Base-by-base conservation (phyloP, 2,797 vertebrate genomes). In the Acanthornis magna region DNA sequence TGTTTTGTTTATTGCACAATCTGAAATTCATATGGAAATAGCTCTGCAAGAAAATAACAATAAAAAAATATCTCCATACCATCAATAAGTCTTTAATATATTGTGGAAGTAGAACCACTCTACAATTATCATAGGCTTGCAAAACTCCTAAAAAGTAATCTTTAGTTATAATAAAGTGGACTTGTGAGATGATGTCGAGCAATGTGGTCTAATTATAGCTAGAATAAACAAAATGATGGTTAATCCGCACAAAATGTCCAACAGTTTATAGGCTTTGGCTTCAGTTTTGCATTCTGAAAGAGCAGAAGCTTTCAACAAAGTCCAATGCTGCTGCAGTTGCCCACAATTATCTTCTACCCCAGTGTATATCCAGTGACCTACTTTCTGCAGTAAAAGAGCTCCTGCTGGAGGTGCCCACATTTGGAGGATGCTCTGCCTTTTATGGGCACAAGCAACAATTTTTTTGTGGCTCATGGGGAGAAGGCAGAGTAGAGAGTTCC, bases 221-320 rank as follows among this genome's bases (percentile, higher is more conserved):
- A 75, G 6, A 30, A 76, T 94, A 92, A 96, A 95, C 85, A 88
- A 57, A 84, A 57, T 4, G 45, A 27, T 80, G 65, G 82, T 77
- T 94, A 92, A 86, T 89, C 73, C 0, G 42, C 51, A 83, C 88
- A 88, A 60, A 88, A 92, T 25, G 19, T 86, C 55, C 74, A 85
- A 79, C 32, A 63, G 71, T 96, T 97, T 94, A 96, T 86, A 72
- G 62, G 17, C 25, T 80, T 95, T 96, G 88, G 78, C 85, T 93
- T 85, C 32, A 77, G 20, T 67, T 96, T 95, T 95, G 60, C 45
- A 76, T 91, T 95, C 68, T 94, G 73, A 93, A 91, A 26, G 88
- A 77, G 62, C 48, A 92, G 74, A 53, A 91, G 45, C 61, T 83
- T 95, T 88, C 77, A 75, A 83, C 84, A 91, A 86, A 85, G 67